Evolutionary conservation across 2,888 invertebrate species (phyloP).

Genomic region (Deroplatys truncata): DNA sequence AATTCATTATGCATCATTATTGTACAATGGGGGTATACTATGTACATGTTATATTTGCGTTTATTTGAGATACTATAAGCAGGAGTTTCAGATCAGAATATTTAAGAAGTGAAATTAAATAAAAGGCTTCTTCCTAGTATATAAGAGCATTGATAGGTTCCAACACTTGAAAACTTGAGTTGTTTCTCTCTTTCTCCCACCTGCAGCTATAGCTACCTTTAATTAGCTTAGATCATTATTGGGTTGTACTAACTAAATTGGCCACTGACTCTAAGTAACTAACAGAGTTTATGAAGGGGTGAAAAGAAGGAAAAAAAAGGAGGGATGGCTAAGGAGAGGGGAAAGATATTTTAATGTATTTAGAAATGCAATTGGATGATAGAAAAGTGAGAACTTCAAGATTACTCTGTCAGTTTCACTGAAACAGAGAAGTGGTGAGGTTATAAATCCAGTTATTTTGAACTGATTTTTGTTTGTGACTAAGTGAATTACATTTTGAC

Average conservation of each 20-base stretch:
- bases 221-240: constrained; percentile 30
- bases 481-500: neutral
- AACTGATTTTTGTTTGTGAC: neutral
- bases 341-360: constrained; percentile 26
- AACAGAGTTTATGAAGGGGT: constrained; percentile 8
- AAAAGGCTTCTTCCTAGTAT: neutral
- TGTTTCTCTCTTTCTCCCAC: neutral
- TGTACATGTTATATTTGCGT: no score
- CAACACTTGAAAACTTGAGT: neutral
- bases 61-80: neutral
- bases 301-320: neutral
- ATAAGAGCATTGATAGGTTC: neutral
- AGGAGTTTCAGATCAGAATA: neutral
- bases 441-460: neutral
- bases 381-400: constrained; percentile 6
- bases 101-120: neutral
- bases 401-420: constrained; percentile 14
- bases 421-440: neutral
- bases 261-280: constrained; percentile 1
- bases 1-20: no score
- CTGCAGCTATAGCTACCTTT: neutral
- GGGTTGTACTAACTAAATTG: constrained; percentile 30
- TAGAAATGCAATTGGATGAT: constrained; percentile 25
- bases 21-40: no score
- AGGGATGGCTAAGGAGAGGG: neutral